Evolutionary conservation across 1,140 invertebrate genomes (phyloP), one percentile per base, ranked within the genome.

Genomic region (Campodea augens): DNA sequence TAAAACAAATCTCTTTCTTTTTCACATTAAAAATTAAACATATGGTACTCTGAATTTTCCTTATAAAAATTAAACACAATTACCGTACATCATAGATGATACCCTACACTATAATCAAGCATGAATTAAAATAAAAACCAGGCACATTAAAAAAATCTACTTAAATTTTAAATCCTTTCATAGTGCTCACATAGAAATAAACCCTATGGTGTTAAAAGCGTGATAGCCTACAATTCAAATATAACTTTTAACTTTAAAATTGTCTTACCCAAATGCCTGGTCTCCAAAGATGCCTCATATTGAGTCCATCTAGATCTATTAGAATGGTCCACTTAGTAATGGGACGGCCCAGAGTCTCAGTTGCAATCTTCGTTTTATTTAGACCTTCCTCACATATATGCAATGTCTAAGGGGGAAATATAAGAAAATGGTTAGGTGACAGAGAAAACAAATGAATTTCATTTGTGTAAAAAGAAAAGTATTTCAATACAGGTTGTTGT

Each of bases 211-310:
- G n/a, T n/a, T n/a, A 10, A 29, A 29, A 10, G 27, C 7, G 27
- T 7, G 7, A 29, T n/a, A 10, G 27, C 7, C 7, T 29, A 7
- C 27, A 7, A 7, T 29, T 29, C n/a, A 29, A 29, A n/a, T 29
- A 29, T 29, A 7, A 39, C 12, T 7, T 5, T 7, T 39, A 7
- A 32, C 27, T 15, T 10, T 32, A 32, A 7, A 32, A 10, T 32
- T 32, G 15, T 10, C 40, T 32, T 59, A 71, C 67, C 57, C 83
- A 78, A 46, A 95, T 82, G 20, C 88, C 89, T 5, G 89, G 89
- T 53, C 89, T 67, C 90, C 90, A 96, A 37, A 95, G 68, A 66
- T 95, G 90, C 20, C 89, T 70, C 88, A 95, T 93, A 60, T 90
- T 92, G 36, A 96, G 66, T 1, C 89, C 89, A 63, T 95, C 90